Evolutionary conservation across 2,888 invertebrate genomes (phyloP), one percentile per base, ranked within the genome.

Genomic region (Hemistola chrysoprasaria): DNA sequence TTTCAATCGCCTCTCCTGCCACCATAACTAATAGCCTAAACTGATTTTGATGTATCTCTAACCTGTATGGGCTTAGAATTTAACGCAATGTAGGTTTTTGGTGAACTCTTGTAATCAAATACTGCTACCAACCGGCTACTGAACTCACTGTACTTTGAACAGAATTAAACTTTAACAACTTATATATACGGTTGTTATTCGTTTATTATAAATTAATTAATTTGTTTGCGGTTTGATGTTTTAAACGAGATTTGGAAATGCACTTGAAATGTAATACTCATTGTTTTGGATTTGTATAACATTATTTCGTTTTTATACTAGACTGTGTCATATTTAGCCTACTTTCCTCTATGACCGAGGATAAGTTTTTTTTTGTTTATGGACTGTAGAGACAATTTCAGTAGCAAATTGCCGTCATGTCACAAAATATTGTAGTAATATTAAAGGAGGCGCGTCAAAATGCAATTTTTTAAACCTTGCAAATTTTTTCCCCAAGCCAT

Each of bases 61-160:
- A 34, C 43, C 45, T 46, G 45, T 36, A 50, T 40, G 42, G 31
- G 35, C 40, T 51, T 50, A 53, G 50, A 50, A 42, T 50, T 53
- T 45, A 53, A 48, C 44, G 51, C 51, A 43, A 47, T 35, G 48
- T 42, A 40, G 47, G 44, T 47, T 50, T 50, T 47, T 35, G 50
- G 39, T 37, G 47, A 40, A 31, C 28, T 48, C 29, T 44, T 40
- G 48, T 51, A 54, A 54, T 51, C 53, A 49, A 45, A 49, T 51
- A 49, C 36, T 40, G 40, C 43, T 43, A 43, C 41, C 37, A 34
- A 35, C 46, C 29, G 8, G 45, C 50, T 41, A 48, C 50, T 32
- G 39, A 23, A 40, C 24, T 16, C 21, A 1, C 1, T 8, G 9
- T 25, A 6, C 3, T 10, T 16, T 30, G 40, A 23, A 1, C 26